Conservation (phyloP, 2,113 vertebrate species). For the Ellobius talpinus region DNA sequence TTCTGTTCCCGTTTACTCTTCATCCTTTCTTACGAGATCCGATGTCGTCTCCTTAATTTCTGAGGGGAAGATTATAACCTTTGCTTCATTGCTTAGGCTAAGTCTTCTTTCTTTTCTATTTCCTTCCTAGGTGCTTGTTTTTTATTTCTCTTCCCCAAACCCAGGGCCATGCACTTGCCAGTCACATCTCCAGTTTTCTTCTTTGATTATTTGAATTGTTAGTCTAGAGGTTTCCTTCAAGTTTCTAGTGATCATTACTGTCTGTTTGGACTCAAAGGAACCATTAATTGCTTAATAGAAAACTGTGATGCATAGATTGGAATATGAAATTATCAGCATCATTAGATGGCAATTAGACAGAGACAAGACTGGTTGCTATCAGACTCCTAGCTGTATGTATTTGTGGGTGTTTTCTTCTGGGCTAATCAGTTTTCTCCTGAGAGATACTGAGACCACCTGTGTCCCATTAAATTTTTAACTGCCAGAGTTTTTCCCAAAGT, state of each 20-base stretch:
- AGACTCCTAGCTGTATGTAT: background rate
- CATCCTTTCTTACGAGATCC: background rate
- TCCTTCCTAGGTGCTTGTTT: fast-evolving
- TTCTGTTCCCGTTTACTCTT: background rate
- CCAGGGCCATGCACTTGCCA: background rate
- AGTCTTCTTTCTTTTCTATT: background rate
- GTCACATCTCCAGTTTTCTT: background rate
- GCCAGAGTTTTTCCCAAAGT: background rate
- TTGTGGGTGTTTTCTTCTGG: background rate
- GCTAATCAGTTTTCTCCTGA: background rate
- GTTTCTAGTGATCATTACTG: background rate
- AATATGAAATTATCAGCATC: background rate
- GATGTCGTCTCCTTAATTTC: background rate
- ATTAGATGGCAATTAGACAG: background rate
- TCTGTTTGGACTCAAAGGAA: background rate
- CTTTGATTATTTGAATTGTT: background rate
- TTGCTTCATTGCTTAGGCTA: background rate
- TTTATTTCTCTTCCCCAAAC: background rate
- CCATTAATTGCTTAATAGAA: background rate
- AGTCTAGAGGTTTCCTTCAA: background rate
- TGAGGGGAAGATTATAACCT: background rate
- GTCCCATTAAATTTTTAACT: background rate
- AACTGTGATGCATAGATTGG: background rate
- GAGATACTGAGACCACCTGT: background rate
- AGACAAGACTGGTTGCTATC: background rate